Evolutionary conservation across 1,140 invertebrate genomes (phyloP).

Genomic region (Amphibalanus amphitrite): DNA sequence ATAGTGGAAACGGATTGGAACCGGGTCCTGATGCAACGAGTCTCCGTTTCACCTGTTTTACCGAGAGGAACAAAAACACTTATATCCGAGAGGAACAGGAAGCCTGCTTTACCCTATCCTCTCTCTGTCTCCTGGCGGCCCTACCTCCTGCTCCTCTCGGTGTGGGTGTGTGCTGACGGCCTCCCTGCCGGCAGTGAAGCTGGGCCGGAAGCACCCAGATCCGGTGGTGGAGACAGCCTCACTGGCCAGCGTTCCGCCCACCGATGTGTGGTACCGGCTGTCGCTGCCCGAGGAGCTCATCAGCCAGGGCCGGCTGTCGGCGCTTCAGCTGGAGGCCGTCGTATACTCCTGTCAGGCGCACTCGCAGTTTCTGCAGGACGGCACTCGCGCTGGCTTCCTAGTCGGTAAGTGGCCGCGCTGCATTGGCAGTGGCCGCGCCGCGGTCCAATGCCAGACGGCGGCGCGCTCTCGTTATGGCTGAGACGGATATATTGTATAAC

Average conservation of each 20-base stretch:
- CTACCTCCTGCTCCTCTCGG: no score
- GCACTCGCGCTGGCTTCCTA: slow-evolving; percentile 82
- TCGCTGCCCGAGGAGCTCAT: slow-evolving; percentile 63
- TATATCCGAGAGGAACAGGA: neutral
- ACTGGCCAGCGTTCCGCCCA: slow-evolving; percentile 85
- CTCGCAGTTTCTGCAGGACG: slow-evolving; percentile 75
- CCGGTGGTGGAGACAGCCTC: slow-evolving; percentile 98
- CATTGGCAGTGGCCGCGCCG: no score
- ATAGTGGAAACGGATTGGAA: no score
- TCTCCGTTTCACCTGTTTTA: neutral
- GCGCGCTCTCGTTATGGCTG: no score
- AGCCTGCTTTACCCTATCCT: neutral
- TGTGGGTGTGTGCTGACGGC: slow-evolving; percentile 2
- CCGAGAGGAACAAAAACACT: neutral
- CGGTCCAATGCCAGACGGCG: no score
- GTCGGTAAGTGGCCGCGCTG: slow-evolving; percentile 41
- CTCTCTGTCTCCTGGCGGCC: no score
- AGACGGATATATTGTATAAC: no score
- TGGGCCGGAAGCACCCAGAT: slow-evolving; percentile 93
- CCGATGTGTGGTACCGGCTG: slow-evolving; percentile 80
- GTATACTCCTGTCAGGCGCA: slow-evolving; percentile 94
- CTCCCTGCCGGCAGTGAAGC: slow-evolving; percentile 46
- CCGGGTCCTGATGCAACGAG: no score
- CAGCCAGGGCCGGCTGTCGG: slow-evolving; percentile 68
- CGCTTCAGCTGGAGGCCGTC: slow-evolving; percentile 90